Conservation (phyloP, 2,113 vertebrate genomes). For the Beaufortia kweichowensis region DNA sequence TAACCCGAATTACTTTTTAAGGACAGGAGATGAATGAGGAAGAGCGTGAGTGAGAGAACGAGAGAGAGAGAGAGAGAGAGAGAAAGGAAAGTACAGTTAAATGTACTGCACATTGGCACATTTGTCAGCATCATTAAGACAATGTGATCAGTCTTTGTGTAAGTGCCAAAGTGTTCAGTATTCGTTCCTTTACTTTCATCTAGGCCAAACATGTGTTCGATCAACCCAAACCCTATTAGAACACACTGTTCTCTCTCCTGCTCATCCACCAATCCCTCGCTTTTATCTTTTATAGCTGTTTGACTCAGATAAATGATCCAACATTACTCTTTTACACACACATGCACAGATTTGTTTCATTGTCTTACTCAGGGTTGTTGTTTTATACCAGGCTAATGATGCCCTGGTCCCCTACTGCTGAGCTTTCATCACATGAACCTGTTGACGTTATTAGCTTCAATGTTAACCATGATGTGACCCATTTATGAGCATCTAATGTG, state of each 20-base stretch:
- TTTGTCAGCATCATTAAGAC: background rate
- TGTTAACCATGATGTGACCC: too few species aligned
- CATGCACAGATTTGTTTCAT: too few species aligned
- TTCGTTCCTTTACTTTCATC: background rate
- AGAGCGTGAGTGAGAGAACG: background rate
- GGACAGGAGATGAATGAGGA: slow-evolving; percentile 1
- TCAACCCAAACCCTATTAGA: slow-evolving; percentile 1
- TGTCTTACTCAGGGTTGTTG: too few species aligned
- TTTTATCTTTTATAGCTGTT: background rate
- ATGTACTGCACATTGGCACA: background rate
- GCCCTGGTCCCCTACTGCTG: too few species aligned
- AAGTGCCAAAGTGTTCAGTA: background rate
- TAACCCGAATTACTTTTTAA: slow-evolving; percentile 55
- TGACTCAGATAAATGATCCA: background rate
- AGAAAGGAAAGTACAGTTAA: slow-evolving; percentile 19
- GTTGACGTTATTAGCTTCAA: too few species aligned
- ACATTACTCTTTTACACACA: background rate
- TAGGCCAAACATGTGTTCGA: background rate
- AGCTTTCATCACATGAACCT: too few species aligned
- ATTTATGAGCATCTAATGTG: too few species aligned
- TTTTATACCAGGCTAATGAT: too few species aligned
- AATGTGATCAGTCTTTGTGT: background rate
- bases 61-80: slow-evolving; percentile 12
- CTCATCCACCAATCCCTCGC: background rate
- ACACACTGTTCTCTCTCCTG: background rate